phyloP scores from a whole-genome alignment of 2,888 invertebrate genomes.

The Drosophila anomalata region DNA sequence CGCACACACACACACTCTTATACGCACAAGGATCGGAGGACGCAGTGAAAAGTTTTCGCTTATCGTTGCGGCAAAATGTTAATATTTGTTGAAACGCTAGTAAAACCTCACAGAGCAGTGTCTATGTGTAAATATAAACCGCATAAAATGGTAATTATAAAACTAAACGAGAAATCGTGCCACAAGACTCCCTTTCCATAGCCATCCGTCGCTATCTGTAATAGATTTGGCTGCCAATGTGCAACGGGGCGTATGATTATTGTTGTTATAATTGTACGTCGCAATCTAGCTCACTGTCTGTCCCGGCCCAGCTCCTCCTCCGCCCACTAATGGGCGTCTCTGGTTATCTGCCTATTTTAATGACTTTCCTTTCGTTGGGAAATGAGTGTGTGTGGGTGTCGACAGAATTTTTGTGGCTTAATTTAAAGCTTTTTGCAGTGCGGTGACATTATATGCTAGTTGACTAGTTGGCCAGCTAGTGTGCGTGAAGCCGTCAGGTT shows the following conservation, averaged over 20 bases:
- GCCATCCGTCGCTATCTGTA: slow-evolving; percentile 52
- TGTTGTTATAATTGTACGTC: slow-evolving; percentile 66
- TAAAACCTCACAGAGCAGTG: slow-evolving; percentile 30
- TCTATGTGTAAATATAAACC: slow-evolving; percentile 67
- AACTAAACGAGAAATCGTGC: slow-evolving; percentile 60
- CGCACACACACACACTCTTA: slow-evolving; percentile 28
- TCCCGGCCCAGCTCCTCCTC: neutral
- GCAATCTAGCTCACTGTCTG: slow-evolving; percentile 26
- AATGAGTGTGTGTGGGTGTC: slow-evolving; percentile 19
- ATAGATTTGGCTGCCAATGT: slow-evolving; percentile 66
- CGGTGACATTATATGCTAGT: slow-evolving; percentile 47
- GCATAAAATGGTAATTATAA: slow-evolving; percentile 75
- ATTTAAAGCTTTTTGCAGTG: slow-evolving; percentile 36
- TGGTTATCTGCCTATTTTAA: slow-evolving; percentile 51
- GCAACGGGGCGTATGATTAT: slow-evolving; percentile 77
- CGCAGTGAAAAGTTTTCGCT: slow-evolving; percentile 70
- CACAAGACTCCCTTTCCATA: slow-evolving; percentile 32
- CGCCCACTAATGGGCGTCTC: neutral
- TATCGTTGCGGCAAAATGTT: slow-evolving; percentile 76
- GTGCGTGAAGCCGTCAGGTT: slow-evolving; percentile 18
- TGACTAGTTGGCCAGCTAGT: slow-evolving; percentile 48
- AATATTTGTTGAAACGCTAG: slow-evolving; percentile 71
- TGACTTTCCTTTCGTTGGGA: slow-evolving; percentile 58
- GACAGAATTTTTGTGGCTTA: slow-evolving; percentile 30
- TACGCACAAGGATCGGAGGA: neutral